Evolutionary conservation across 2,888 invertebrate species (phyloP).

Genomic region (Caenorhabditis panamensis): DNA sequence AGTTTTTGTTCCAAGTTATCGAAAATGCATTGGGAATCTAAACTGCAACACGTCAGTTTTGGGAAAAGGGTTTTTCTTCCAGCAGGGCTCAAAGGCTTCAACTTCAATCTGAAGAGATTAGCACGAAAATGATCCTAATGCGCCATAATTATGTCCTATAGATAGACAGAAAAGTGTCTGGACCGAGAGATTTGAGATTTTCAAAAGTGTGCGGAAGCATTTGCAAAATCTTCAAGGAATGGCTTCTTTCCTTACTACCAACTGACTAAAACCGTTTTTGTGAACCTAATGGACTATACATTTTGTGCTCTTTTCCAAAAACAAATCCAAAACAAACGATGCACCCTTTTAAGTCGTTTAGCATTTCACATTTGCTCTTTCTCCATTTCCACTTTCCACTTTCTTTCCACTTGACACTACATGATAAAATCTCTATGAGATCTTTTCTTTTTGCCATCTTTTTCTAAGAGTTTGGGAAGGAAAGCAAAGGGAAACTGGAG

Average conservation of each 20-base stretch:
- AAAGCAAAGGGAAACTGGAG: not conserved
- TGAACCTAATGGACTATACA: constrained; percentile 8
- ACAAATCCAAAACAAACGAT: not conserved
- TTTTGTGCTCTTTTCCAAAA: not conserved
- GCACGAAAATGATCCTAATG: not conserved
- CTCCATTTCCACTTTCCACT: not conserved
- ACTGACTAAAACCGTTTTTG: not conserved
- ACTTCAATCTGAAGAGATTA: not conserved
- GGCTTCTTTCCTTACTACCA: too few species aligned
- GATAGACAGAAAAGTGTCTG: not conserved
- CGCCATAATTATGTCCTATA: constrained; percentile 10
- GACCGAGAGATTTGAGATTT: not conserved
- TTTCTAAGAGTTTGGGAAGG: not conserved
- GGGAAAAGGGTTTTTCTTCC: not conserved
- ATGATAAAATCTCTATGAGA: not conserved
- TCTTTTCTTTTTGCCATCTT: not conserved
- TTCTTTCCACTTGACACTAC: constrained; percentile 4
- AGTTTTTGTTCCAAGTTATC: not conserved
- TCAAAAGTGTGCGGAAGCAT: too few species aligned
- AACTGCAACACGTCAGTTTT: not conserved
- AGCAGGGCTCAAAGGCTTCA: not conserved
- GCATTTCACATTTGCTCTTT: not conserved
- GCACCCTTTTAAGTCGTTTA: not conserved
- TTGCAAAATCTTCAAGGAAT: too few species aligned
- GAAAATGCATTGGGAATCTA: too few species aligned